Evolutionary conservation across 2,888 invertebrate species (phyloP), one percentile per base, ranked within the genome.

Genomic region (Pandemis cinnamomeana): DNA sequence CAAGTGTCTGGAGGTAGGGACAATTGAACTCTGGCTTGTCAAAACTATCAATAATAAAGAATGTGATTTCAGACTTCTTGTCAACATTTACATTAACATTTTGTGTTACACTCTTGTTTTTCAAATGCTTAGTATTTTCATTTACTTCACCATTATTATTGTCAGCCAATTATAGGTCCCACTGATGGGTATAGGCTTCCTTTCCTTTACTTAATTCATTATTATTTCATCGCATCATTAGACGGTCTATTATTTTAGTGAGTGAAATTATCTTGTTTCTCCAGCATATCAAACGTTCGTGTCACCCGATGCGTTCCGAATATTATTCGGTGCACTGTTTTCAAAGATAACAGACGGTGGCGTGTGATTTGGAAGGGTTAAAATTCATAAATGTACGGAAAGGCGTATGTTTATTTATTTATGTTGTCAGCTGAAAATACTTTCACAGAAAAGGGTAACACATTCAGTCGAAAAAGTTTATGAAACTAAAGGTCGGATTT

Each of bases 1-100:
- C 90, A 91, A 90, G 89, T 91, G 91, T 86, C 85, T 86, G 86
- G 85, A 82, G 87, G 90, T 86, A 89, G 87, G 83, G 87, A 88
- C 87, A 88, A 88, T 90, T 85, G 87, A 86, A 83, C 83, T 82
- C 83, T 36, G 63, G 68, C 10, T 15, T 27, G 67, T 44, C 61
- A 63, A 63, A 63, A 48, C 66, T 53, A 53, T 15, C 41, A 53
- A 72, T 71, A 58, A n/a, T 36, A 64, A 60, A 1, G 41, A 71
- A 55, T 7, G 46, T 63, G 42, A 51, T 66, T 71, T 61, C 10
- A 27, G 20, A 7, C 48, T 27, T 13, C 11, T 13, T 11, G 10
- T 13, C 11, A 8, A 8, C 44, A 62, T 62, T 44, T 10, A 61
- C n/a, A 5, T 61, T 13, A 11, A 10, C 6, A 15, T 15, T 53